A percentile compares a stretch with the other conserved stretches of the same genome.
Evolutionary conservation across 2,888 invertebrate genomes (phyloP).

Genomic region (Caenorhabditis auriculariae): DNA sequence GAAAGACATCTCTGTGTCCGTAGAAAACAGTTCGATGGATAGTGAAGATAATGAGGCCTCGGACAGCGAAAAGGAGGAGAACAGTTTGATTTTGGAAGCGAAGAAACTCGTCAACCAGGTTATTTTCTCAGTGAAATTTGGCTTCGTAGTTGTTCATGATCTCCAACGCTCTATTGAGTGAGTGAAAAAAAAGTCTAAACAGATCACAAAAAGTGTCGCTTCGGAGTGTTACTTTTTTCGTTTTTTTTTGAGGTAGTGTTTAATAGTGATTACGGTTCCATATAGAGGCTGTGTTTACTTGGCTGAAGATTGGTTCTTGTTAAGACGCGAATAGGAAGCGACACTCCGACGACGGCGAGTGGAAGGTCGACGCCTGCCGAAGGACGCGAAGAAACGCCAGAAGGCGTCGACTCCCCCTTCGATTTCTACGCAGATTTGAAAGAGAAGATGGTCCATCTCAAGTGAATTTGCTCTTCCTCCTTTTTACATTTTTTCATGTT

Average conservation of each 20-base stretch:
- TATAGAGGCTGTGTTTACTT: too few species aligned
- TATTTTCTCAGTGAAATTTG: background rate
- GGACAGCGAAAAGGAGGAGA: background rate
- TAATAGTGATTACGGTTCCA: too few species aligned
- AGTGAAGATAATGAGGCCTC: too few species aligned
- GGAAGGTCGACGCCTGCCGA: slow-evolving; percentile 32
- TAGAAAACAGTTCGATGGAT: too few species aligned
- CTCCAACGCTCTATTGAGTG: too few species aligned
- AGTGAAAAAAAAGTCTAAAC: background rate
- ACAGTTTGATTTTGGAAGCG: slow-evolving; percentile 6
- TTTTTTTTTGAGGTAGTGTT: too few species aligned
- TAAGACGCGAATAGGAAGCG: slow-evolving; percentile 28
- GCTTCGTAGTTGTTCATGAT: too few species aligned
- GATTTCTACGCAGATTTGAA: slow-evolving; percentile 54
- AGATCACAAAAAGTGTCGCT: background rate
- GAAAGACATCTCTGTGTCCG: too few species aligned
- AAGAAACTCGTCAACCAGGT: slow-evolving; percentile 8
- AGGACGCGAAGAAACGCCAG: slow-evolving; percentile 3
- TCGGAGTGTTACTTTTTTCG: background rate
- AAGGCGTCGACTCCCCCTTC: slow-evolving; percentile 31
- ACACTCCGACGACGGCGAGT: slow-evolving; percentile 17
- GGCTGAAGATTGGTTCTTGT: too few species aligned
- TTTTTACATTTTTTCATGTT: background rate
- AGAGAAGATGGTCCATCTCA: slow-evolving; percentile 53
- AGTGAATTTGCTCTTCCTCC: background rate